These are phyloP conservation scores for Acleris sparsana DNA, from an alignment of 2,888 invertebrate genomes.

Conservation along the genomic window DNA sequence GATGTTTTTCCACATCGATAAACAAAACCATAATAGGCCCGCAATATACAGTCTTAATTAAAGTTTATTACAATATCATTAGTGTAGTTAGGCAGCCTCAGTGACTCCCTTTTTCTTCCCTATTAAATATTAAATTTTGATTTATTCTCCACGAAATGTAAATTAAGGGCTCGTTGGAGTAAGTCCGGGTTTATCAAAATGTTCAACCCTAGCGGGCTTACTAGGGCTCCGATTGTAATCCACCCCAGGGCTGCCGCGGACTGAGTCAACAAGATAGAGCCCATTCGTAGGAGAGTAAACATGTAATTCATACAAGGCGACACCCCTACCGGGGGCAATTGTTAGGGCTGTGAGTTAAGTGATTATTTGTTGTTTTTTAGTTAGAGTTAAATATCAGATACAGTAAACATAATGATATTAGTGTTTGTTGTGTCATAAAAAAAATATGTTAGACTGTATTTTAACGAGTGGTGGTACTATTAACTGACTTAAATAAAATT, in stretches of 20 bases:
- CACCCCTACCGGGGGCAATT: constrained; percentile 32
- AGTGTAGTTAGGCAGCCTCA: too few species aligned
- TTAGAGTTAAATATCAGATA: too few species aligned
- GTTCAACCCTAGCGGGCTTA: constrained; percentile 36
- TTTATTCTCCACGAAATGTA: constrained; percentile 23
- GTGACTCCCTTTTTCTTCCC: background rate
- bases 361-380: too few species aligned
- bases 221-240: constrained; percentile 33
- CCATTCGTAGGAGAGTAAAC: constrained; percentile 36
- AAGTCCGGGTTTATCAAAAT: constrained; percentile 36
- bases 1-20: too few species aligned
- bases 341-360: constrained; percentile 12
- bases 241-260: constrained; percentile 32
- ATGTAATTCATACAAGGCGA: constrained; percentile 36
- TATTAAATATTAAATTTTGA: constrained; percentile 22
- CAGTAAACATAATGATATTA: too few species aligned
- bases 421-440: too few species aligned
- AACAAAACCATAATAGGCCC: too few species aligned
- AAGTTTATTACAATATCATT: too few species aligned
- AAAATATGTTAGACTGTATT: too few species aligned
- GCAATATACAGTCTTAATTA: too few species aligned
- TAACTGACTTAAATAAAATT: too few species aligned
- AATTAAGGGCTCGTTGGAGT: constrained; percentile 32
- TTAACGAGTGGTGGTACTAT: too few species aligned
- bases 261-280: constrained; percentile 38